A percentile compares a stretch with the other conserved stretches of the same genome.
Conservation (phyloP, 2,888 invertebrate genomes). For the Oscheius sp. region DNA sequence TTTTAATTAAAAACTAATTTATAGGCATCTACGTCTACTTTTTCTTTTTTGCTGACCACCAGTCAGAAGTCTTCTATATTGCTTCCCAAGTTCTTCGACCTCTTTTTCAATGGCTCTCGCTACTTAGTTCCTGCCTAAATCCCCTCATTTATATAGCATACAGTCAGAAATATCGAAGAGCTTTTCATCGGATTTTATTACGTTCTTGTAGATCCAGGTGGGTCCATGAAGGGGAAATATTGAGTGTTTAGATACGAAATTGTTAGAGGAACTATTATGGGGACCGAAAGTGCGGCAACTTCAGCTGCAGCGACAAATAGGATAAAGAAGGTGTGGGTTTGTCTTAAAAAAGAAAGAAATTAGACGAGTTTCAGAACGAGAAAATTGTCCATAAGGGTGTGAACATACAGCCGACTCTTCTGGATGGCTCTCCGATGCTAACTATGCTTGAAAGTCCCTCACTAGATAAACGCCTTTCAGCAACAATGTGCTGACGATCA, state of each 20-base stretch:
- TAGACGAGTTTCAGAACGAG: slow-evolving; percentile 2
- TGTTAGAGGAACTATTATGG: slow-evolving; percentile 49
- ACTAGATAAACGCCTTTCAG: neutral
- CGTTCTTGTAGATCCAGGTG: slow-evolving; percentile 58
- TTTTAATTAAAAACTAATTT: slow-evolving; percentile 18
- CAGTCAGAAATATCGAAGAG: slow-evolving; percentile 66
- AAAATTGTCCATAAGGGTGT: neutral
- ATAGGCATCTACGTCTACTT: slow-evolving; percentile 65
- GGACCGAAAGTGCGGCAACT: slow-evolving; percentile 2
- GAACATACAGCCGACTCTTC: neutral
- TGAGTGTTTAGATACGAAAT: slow-evolving; percentile 45
- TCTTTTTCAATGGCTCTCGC: slow-evolving; percentile 68
- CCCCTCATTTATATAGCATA: slow-evolving; percentile 69
- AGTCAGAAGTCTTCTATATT: slow-evolving; percentile 49
- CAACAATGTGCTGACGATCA: slow-evolving; percentile 14
- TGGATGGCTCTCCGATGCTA: slow-evolving; percentile 22
- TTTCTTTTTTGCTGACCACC: slow-evolving; percentile 59
- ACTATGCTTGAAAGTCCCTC: slow-evolving; percentile 3
- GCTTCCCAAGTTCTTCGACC: slow-evolving; percentile 60
- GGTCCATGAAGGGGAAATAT: neutral
- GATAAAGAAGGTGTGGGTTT: slow-evolving; percentile 5
- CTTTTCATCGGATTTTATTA: slow-evolving; percentile 66
- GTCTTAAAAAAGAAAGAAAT: neutral
- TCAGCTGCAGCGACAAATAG: neutral
- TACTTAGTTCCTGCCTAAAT: slow-evolving; percentile 66